A percentile compares a stretch with the other conserved stretches of the same genome.
These are phyloP conservation scores for Oreamnos americanus DNA, from an alignment of 2,113 vertebrate species.

Conservation along the genomic window DNA sequence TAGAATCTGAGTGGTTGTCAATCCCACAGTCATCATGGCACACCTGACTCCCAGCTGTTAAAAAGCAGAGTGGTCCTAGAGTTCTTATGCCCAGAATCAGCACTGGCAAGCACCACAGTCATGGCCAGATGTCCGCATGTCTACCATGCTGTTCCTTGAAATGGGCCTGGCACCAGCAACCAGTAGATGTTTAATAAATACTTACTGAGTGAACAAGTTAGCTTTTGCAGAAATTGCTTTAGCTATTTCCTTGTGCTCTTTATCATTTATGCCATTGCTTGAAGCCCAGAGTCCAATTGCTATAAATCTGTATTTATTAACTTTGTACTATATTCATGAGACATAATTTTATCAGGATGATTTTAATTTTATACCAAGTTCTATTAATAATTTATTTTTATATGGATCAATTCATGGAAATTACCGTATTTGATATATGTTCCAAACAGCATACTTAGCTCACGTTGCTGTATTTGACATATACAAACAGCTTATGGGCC, in stretches of 20 bases:
- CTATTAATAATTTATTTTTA: not conserved
- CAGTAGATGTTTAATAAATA: not conserved
- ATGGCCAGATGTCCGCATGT: rapidly evolving
- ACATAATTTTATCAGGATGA: not conserved
- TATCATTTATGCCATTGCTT: not conserved
- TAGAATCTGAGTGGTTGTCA: not conserved
- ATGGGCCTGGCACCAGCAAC: not conserved
- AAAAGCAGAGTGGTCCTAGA: not conserved
- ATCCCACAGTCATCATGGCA: not conserved
- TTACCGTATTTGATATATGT: not conserved
- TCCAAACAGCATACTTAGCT: not conserved
- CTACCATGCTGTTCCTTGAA: not conserved
- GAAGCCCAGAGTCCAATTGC: not conserved
- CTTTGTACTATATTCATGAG: not conserved
- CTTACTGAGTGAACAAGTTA: not conserved
- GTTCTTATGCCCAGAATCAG: not conserved
- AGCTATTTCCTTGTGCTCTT: not conserved
- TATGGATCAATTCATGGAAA: not conserved
- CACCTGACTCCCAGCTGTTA: not conserved
- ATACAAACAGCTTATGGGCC: not conserved
- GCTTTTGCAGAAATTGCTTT: not conserved
- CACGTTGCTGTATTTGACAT: not conserved
- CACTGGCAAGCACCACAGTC: not conserved
- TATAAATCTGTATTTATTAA: not conserved
- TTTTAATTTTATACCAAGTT: not conserved